Percentiles rank a stretch among this genome's conserved stretches.
Conservation (phyloP, 2,113 vertebrate species). For the Tetrax tetrax region DNA sequence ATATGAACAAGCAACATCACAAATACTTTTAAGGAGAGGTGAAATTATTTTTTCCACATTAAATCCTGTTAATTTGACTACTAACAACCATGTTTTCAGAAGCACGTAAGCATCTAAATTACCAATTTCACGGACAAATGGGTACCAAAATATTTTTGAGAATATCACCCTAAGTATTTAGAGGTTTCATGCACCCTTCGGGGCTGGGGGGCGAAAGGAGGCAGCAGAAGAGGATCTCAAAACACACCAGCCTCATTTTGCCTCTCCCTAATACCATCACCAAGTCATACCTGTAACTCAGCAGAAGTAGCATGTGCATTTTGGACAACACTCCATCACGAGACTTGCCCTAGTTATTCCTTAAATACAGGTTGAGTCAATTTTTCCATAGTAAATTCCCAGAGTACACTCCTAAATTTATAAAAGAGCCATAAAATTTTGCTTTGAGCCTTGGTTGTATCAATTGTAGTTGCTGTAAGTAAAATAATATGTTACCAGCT, state of each 20-base stretch:
- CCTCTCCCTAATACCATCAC: neutral
- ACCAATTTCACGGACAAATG: neutral
- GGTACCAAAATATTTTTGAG: neutral
- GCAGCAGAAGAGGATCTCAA: neutral
- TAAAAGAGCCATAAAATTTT: slow-evolving; percentile 3
- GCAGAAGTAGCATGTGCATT: neutral
- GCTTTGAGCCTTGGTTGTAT: neutral
- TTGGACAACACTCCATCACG: neutral
- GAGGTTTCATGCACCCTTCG: neutral
- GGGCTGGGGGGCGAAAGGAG: no score
- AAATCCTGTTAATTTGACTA: neutral
- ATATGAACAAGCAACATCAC: neutral
- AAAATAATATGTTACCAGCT: neutral
- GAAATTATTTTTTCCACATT: neutral
- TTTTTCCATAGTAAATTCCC: neutral
- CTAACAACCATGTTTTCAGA: neutral
- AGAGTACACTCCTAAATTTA: neutral
- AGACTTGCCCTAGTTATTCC: neutral
- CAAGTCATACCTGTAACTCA: neutral
- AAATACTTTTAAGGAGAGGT: neutral
- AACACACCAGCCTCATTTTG: neutral
- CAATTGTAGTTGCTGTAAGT: rapidly evolving
- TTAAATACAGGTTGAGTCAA: neutral
- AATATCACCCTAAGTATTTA: neutral
- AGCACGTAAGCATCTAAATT: neutral